Evolutionary conservation across 2,113 vertebrate genomes (phyloP).

Genomic region (Oreotrochilus melanogaster): DNA sequence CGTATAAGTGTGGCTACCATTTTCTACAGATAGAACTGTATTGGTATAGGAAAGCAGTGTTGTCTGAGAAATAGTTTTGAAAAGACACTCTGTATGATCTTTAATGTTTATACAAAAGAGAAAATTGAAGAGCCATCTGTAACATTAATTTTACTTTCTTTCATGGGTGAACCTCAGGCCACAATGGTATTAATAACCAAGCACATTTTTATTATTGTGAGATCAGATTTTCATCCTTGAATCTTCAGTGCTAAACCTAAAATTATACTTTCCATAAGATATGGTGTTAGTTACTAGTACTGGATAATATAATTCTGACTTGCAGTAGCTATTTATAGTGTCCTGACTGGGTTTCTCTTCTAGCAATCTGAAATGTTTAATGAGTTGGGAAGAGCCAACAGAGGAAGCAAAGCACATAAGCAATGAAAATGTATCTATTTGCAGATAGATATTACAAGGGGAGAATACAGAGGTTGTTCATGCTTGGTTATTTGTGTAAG

Average conservation of each 20-base stretch:
- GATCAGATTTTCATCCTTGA: background rate
- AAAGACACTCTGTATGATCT: background rate
- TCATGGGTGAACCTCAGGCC: background rate
- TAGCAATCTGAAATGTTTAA: background rate
- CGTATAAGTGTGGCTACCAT: background rate
- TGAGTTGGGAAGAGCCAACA: background rate
- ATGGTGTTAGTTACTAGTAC: background rate
- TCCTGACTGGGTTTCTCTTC: background rate
- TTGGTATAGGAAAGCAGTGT: background rate
- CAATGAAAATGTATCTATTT: background rate
- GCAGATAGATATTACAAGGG: background rate
- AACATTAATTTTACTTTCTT: background rate
- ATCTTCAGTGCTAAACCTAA: background rate
- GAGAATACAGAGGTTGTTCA: background rate
- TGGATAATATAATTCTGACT: background rate
- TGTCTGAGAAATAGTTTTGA: background rate
- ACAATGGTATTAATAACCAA: background rate
- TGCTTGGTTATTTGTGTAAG: background rate
- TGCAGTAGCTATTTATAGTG: background rate
- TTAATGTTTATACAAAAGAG: background rate
- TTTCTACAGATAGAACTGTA: background rate
- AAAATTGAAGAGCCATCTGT: background rate
- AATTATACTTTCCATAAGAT: background rate
- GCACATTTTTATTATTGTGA: background rate
- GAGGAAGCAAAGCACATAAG: background rate